Base-by-base conservation (phyloP, 1,140 invertebrate genomes). In the Neodiprion lecontei region DNA sequence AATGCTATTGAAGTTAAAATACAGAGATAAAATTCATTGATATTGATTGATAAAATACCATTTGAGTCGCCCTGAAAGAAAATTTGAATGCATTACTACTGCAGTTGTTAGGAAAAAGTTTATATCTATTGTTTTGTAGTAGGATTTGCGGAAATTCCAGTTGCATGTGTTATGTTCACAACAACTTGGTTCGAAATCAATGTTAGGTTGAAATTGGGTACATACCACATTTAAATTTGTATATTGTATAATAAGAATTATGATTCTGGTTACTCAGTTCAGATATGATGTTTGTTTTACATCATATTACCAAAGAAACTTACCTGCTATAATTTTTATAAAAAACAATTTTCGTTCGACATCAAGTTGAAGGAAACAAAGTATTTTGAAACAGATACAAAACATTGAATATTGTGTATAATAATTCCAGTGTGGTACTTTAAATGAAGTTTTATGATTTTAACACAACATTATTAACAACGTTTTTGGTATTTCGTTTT, bases 251-350 rank as follows among this genome's bases (percentile, higher is more conserved):
- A 40, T 40, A 40, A 40, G 28, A 61, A 61, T 61, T 61, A 61
- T 61, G 53, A 61, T 61, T 40, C 28, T 40, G 28, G 28, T 40
- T 40, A 40, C 28, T 40, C 28, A 40, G 28, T 40, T 40, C 53
- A 61, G 53, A 61, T 61, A 61, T 61, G 53, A 61, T 61, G 53
- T 61, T 17, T 61, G n/a, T 61, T 11, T 61, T 61, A 61, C 53
- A 17, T 61, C 53, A 61, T 61, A 61, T 61, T 61, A 61, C 53
- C 53, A 61, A 61, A 61, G 53, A 61, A 61, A 61, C 53, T 61
- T 61, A 61, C 53, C 11, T 61, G n/a, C 9, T 17, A 61, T 61
- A 61, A 14, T 61, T 7, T 61, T 61, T 61, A 61, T 7, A 61
- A 61, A 61, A 61, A 61, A 61, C 5, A 61, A 4, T 61, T 14